Base-by-base conservation (phyloP, 1,140 invertebrate species). In the Halyomorpha halys region DNA sequence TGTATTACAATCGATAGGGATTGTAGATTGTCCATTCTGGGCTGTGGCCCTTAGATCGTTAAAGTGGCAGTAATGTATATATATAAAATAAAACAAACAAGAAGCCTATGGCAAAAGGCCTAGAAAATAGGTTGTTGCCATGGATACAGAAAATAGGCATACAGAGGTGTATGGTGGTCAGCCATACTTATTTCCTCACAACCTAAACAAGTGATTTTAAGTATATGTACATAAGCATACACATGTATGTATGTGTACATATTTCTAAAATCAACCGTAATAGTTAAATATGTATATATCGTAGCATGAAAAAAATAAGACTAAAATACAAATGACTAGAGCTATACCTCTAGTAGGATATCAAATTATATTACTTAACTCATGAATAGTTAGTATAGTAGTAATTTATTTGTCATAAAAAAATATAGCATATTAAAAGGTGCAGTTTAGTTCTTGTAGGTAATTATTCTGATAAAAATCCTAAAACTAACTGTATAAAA, bases 361-460 rank as follows among this genome's bases (percentile, higher is more conserved):
- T 49, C 6, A 49, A 18, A 19, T 19, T 49, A 49, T 19, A 19
- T 49, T 49, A 14, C 4, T 21, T 18, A 19, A 11, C 6, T 18
- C 4, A 49, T n/a, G 1, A 18, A 18, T 49, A 49, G 6, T 49
- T 49, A 19, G 21, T 9, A 19, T 49, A 49, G 21, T 49, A 19
- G 11, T 49, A n/a, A 49, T 49, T 49, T 5, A 11, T 49, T 19
- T 49, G 47, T 49, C 47, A 49, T 49, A 49, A 49, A 49, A 49
- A 49, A 49, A 49, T 49, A 49, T 49, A 49, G 47, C 47, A 49
- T 49, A 49, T 49, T 49, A 49, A 49, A 49, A 49, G 47, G 47
- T 49, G 47, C 47, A 49, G 47, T 49, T 49, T 19, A 49, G 21
- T 49, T 49, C 6, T 21, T 5, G 11, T 19, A 18, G 21, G 47